Base-by-base conservation (phyloP, 2,888 invertebrate genomes). In the Panopea generosa region DNA sequence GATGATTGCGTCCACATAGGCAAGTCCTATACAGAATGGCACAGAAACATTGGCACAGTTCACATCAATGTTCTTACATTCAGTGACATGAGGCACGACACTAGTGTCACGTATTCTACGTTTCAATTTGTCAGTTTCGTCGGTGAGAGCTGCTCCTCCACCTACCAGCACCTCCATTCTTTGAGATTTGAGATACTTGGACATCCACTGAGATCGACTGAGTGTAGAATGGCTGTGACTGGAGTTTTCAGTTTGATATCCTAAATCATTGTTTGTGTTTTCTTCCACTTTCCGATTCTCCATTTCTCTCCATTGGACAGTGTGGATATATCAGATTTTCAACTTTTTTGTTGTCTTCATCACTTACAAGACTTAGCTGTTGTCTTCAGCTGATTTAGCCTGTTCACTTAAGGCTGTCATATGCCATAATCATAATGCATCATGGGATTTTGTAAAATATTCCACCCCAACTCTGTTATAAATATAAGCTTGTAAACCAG, bases 1-100 rank as follows among this genome's bases (percentile, higher is more conserved):
- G n/a, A 73, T 62, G 33, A 80, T 66, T 59, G 70, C 70, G n/a
- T 73, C 73, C 18, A 80, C 70, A 26, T 47, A 18, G 20, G n/a
- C 38, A 40, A 80, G 68, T 50, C 55, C 55, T 22, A 80, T 47
- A 70, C 70, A 67, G 2, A 80, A n/a, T 26, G 80, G 80, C 59
- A 69, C 49, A 43, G 50, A 60, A n/a, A 43, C 14, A n/a, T 29
- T 14, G 14, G 53, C 47, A 52, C 38, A n/a, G 11, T 18, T 20
- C 29, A n/a, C 16, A 6, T 66, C 63, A 9, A 52, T 20, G 16
- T 29, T 56, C 11, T 47, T 22, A 43, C n/a, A 33, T 49, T 61
- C 68, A 26, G 60, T 61, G n/a, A 50, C 38, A 63, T 79, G 79
- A 20, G 72, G 75, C n/a, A 79, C 16, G 2, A 22, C 49, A 9